A percentile compares a stretch with the other conserved stretches of the same genome.
These are phyloP conservation scores for Mionectes macconnelli DNA, from an alignment of 2,113 vertebrate species.

Conservation along the genomic window DNA sequence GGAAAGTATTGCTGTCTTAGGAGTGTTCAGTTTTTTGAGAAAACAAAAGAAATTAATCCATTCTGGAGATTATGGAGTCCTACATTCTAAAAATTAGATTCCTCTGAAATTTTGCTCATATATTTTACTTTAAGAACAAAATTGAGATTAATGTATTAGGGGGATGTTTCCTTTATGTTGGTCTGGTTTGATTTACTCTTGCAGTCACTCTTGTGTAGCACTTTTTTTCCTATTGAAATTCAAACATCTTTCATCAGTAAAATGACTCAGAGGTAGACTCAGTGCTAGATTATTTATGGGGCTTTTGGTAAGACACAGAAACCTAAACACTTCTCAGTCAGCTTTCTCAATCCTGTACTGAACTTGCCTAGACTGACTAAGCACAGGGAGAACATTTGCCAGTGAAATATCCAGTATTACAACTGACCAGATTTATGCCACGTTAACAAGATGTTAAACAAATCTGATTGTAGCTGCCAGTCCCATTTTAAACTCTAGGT, in stretches of 20 bases:
- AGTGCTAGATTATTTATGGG: neutral
- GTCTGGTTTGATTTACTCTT: neutral
- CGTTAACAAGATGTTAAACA: neutral
- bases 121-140: conserved; percentile 1
- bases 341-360: neutral
- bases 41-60: conserved; percentile 37
- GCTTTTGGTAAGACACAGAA: neutral
- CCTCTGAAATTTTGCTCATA: neutral
- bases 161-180: neutral
- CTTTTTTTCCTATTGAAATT: neutral
- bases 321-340: neutral
- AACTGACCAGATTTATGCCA: neutral
- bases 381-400: neutral
- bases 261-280: neutral
- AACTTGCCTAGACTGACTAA: neutral
- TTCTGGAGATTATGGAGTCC: neutral
- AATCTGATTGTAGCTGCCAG: neutral
- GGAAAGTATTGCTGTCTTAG: neutral
- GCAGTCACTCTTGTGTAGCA: neutral
- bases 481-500: neutral
- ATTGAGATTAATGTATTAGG: neutral
- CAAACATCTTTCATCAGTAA: neutral
- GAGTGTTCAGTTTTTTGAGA: neutral
- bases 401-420: neutral
- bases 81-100: neutral